phyloP scores from a whole-genome alignment of 2,797 vertebrate genomes.

The Crypturellus tataupa region DNA sequence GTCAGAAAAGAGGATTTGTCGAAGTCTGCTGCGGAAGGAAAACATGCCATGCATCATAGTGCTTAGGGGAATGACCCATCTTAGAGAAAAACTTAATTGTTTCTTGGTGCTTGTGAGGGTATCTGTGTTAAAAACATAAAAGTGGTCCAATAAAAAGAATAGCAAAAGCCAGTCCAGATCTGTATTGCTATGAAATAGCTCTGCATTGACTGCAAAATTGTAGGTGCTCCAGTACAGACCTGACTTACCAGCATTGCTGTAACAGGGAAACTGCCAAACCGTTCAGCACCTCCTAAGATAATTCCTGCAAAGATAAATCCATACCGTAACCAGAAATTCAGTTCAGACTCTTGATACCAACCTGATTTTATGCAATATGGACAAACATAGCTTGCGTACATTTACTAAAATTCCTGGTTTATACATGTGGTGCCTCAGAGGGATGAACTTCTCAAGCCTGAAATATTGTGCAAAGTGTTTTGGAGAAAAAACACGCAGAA shows the following conservation, averaged over 20 bases:
- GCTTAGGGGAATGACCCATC: neutral
- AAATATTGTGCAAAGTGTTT: neutral
- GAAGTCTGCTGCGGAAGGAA: neutral
- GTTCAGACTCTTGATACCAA: neutral
- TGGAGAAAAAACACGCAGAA: neutral
- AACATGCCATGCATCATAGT: neutral
- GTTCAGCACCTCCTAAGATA: neutral
- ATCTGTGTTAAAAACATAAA: rapidly evolving
- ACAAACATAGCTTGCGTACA: neutral
- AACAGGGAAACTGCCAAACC: neutral
- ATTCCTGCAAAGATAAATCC: neutral
- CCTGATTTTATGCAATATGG: neutral
- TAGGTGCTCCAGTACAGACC: neutral
- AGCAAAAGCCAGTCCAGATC: neutral
- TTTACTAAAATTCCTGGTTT: neutral
- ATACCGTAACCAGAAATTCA: neutral
- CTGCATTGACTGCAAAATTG: neutral
- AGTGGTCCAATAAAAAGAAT: rapidly evolving
- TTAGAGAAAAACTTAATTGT: neutral
- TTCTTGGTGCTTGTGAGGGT: neutral
- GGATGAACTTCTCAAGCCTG: neutral
- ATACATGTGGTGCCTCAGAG: neutral
- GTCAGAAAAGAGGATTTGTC: neutral
- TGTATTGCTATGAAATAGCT: neutral
- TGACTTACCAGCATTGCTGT: neutral